A percentile compares a stretch with the other conserved stretches of the same genome.
These are phyloP conservation scores for Falco punctatus DNA, from an alignment of 2,113 vertebrate genomes.

Conservation along the genomic window DNA sequence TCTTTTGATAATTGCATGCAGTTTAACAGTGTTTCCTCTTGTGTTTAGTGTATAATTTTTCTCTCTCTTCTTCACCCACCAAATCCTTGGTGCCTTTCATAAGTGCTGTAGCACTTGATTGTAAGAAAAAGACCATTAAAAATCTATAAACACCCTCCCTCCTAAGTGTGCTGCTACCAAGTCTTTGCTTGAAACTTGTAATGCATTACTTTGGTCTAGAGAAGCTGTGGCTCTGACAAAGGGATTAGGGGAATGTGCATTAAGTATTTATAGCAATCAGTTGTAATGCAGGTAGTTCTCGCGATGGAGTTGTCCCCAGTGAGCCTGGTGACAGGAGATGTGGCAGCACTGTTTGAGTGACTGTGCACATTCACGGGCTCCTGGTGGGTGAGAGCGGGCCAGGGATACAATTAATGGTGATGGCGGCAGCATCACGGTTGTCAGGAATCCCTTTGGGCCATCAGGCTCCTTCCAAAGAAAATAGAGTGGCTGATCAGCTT, in stretches of 20 bases:
- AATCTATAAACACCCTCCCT: neutral
- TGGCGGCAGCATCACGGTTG: neutral
- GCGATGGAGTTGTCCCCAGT: neutral
- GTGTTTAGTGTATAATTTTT: neutral
- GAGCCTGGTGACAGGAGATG: neutral
- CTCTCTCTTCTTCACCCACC: neutral
- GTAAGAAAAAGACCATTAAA: conserved; percentile 44
- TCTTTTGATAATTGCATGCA: neutral
- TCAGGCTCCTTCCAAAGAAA: neutral
- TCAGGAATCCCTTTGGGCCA: neutral
- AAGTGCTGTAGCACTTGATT: neutral
- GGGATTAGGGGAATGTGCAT: neutral
- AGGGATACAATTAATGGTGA: neutral
- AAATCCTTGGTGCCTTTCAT: neutral
- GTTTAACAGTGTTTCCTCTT: neutral
- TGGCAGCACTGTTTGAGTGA: rapidly evolving
- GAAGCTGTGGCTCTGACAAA: neutral
- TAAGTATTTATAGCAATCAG: neutral
- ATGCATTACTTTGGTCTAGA: neutral
- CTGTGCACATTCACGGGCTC: neutral
- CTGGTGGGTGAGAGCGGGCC: neutral
- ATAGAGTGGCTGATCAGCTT: neutral
- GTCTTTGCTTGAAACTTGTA: neutral
- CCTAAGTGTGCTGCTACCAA: neutral
- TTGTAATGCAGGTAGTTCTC: neutral